Evolutionary conservation across 2,888 invertebrate species (phyloP).

Genomic region (Lamproptera curius): DNA sequence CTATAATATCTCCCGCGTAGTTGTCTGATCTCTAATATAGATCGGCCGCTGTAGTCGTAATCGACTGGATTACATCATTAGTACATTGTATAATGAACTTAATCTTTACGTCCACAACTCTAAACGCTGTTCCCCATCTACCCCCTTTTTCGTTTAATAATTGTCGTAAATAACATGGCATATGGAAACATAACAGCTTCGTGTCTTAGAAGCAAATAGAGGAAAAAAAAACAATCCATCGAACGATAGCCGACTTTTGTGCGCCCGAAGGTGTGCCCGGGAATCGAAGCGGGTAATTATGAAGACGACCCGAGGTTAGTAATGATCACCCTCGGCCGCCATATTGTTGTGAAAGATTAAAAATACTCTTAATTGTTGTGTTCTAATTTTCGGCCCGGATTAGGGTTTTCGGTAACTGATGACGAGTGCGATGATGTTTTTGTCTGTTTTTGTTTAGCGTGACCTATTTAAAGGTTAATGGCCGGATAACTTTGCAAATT

Average conservation of each 20-base stretch:
- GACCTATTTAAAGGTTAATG: background rate
- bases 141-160: no score
- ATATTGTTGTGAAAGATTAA: slow-evolving; percentile 23
- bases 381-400: slow-evolving; percentile 13
- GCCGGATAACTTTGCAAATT: no score
- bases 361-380: slow-evolving; percentile 15
- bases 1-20: no score
- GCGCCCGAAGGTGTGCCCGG: slow-evolving; percentile 21
- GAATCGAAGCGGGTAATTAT: slow-evolving; percentile 28
- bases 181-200: no score
- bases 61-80: no score
- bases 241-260: slow-evolving; percentile 13
- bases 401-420: slow-evolving; percentile 2
- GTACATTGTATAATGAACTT: no score
- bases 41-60: no score
- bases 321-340: slow-evolving; percentile 24
- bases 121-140: no score
- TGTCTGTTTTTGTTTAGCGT: background rate
- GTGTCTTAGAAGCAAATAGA: background rate
- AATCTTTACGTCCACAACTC: no score
- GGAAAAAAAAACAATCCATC: slow-evolving; percentile 13
- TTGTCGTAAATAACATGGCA: no score
- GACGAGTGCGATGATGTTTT: slow-evolving; percentile 4
- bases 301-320: slow-evolving; percentile 24
- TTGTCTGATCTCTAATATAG: no score